Percentiles rank a stretch among this genome's conserved stretches.
phyloP scores from a whole-genome alignment of 2,888 invertebrate genomes.

The Blastobasis lacticolella region DNA sequence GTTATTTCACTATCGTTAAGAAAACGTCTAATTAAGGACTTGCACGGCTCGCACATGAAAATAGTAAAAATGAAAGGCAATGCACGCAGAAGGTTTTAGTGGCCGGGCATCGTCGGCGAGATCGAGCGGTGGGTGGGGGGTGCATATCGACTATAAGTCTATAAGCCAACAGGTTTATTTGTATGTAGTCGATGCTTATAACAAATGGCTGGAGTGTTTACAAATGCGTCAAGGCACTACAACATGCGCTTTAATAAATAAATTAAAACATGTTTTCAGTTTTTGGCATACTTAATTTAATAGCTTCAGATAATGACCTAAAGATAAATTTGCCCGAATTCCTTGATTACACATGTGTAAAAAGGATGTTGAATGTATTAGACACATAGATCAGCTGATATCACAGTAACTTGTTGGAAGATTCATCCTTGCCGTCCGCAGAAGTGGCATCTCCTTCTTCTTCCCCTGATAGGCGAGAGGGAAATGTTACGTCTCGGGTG shows the following conservation, averaged over 20 bases:
- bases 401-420: no score
- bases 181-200: slow-evolving; percentile 8
- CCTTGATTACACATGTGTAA: no score
- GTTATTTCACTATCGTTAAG: slow-evolving; percentile 8
- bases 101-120: slow-evolving; percentile 12
- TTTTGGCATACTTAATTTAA: neutral
- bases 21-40: no score
- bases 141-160: slow-evolving; percentile 9
- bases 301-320: slow-evolving; percentile 10
- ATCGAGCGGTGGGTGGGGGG: slow-evolving; percentile 10
- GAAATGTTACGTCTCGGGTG: no score
- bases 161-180: slow-evolving; percentile 4
- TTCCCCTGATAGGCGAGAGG: no score
- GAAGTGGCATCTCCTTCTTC: no score
- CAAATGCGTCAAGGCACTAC: slow-evolving; percentile 8
- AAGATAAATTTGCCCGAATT: slow-evolving; percentile 7
- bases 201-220: slow-evolving; percentile 13
- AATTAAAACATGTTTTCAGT: slow-evolving; percentile 6
- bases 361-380: no score
- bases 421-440: no score
- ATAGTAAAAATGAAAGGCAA: slow-evolving; percentile 13
- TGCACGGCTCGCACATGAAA: slow-evolving; percentile 12
- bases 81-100: slow-evolving; percentile 13
- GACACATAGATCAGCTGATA: no score
- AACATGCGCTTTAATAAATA: slow-evolving; percentile 5